Evolutionary conservation across 92 coral and sea anemone genomes (phyloP).

Genomic region (Umimayanthus chanpuru): DNA sequence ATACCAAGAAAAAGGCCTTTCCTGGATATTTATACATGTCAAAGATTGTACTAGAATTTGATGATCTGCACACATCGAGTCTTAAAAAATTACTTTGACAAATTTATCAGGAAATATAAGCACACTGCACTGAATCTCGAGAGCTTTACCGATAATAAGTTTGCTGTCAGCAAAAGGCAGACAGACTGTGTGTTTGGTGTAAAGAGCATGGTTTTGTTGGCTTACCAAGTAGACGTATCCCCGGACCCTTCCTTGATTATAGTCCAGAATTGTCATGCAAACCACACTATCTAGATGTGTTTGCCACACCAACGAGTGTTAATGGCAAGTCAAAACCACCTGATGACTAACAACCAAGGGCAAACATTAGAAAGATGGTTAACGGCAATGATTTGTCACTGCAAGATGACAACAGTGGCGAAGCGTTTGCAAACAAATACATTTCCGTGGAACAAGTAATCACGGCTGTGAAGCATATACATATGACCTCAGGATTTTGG

Average conservation of each 20-base stretch:
- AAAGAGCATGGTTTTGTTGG: background rate
- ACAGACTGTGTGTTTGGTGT: slow-evolving; percentile 20
- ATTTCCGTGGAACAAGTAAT: no score
- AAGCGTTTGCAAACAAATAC: background rate
- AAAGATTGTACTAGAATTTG: slow-evolving; percentile 29
- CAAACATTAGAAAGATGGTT: background rate
- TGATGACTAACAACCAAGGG: slow-evolving; percentile 24
- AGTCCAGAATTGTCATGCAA: background rate
- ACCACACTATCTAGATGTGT: slow-evolving; percentile 13
- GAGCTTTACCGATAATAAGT: background rate
- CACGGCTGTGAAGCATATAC: no score
- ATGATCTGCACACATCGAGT: slow-evolving; percentile 9
- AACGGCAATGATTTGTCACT: background rate
- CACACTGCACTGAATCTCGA: no score
- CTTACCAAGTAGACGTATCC: no score
- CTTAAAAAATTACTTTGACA: no score
- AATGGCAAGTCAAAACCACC: background rate
- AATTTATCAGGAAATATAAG: no score
- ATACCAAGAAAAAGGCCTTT: no score
- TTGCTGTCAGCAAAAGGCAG: slow-evolving; percentile 13
- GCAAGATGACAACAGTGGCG: slow-evolving; percentile 12
- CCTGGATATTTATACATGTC: slow-evolving; percentile 24
- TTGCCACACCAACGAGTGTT: background rate
- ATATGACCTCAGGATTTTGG: no score
- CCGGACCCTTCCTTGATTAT: background rate